phyloP scores from a whole-genome alignment of 2,888 invertebrate species.

The Tipula confusa region DNA sequence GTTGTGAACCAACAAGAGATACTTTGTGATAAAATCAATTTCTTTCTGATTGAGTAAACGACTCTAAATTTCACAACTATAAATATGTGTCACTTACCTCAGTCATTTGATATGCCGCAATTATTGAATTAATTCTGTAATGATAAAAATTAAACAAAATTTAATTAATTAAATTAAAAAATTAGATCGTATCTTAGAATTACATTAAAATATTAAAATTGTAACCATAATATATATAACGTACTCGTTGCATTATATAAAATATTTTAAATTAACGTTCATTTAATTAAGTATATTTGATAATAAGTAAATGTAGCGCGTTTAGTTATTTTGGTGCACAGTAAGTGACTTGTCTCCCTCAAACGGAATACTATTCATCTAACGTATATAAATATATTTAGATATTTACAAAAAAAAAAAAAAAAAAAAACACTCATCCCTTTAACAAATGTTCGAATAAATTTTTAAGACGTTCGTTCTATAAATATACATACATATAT shows the following conservation, averaged over 20 bases:
- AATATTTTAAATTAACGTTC: constrained; percentile 7
- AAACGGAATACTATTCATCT: background rate
- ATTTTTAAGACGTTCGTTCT: background rate
- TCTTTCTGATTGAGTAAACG: too few species aligned
- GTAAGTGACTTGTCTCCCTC: background rate
- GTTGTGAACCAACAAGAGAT: too few species aligned
- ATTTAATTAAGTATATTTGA: background rate
- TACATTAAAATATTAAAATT: background rate
- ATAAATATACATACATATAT: background rate
- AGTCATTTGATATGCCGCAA: background rate
- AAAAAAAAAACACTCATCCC: background rate
- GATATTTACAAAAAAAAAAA: too few species aligned
- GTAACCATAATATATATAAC: background rate
- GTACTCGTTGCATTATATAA: background rate
- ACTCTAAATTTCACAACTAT: too few species aligned
- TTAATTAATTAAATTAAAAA: background rate
- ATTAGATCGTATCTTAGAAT: background rate
- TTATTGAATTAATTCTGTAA: background rate
- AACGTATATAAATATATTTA: background rate
- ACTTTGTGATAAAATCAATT: too few species aligned
- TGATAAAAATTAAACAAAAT: background rate
- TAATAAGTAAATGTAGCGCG: background rate
- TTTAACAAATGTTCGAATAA: background rate
- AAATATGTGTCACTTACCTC: background rate
- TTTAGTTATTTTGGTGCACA: background rate